Base-by-base conservation (phyloP, 2,888 invertebrate species). In the Nezara viridula region DNA sequence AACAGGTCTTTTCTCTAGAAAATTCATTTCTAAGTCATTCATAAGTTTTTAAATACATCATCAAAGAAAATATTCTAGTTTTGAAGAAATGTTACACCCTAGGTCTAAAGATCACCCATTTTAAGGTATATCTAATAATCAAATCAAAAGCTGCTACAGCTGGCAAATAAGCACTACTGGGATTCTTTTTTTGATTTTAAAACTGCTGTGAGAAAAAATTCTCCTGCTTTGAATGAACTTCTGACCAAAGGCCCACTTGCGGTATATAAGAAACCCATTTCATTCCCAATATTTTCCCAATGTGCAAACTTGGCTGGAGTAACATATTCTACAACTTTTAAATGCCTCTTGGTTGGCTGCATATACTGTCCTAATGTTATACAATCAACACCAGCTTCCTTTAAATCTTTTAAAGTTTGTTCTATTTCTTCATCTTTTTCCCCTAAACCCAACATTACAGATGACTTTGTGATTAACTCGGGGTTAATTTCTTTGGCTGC, bases 281-380 rank as follows among this genome's bases (percentile, higher is more conserved):
- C 94, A 89, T 95, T 94, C 0, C 99, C 99, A 12, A 95, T 93
- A 40, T 94, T 93, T 93, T 98, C 96, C 98, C 98, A 99, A 89
- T 95, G 94, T 92, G 96, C 94, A 93, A 97, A 99, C 93, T 98
- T 98, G 90, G 96, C 97, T 0, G 99, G 99, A 0, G 98, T 98
- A 0, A 99, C 97, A 93, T 99, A 99, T 93, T 99, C 99, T 81
- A 96, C 96, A 0, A 98, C 94, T 94, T 97, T 98, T 47, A 99
- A 94, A 93, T 99, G 99, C 16, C 96, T 95, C 92, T 98, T 99
- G 0, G 99, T 99, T 0, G 99, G 99, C 93, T 99, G 99, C 99
- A 99, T 99, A 93, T 99, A 99, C 92, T 99, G 99, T 0, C 99
- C 99, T 10, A 99, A 94, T 0, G 99, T 99, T 0, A 99, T 93